Evolutionary conservation across 1,140 invertebrate species (phyloP).

Genomic region (Caenorhabditis latens): DNA sequence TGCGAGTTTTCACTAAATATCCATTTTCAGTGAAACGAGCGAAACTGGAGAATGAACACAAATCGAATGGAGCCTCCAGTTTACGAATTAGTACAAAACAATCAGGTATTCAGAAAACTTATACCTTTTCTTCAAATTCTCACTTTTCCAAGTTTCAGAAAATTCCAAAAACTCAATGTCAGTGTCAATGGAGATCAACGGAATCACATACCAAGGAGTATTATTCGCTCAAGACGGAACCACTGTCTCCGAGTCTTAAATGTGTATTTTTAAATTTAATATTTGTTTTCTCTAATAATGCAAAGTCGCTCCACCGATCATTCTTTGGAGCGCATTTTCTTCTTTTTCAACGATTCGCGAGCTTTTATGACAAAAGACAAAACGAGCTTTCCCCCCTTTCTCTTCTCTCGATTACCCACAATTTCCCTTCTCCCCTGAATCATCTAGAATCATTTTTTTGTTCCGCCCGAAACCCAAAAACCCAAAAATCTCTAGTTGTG

Average conservation of each 20-base stretch:
- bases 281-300: not conserved
- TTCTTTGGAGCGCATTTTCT: constrained; percentile 22
- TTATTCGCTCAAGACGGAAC: constrained; percentile 27
- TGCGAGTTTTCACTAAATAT: too few relatives aligned
- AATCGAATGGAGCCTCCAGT: constrained; percentile 14
- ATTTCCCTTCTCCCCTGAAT: not conserved
- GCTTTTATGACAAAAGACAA: constrained; percentile 51
- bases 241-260: not conserved
- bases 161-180: constrained; percentile 84
- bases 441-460: not conserved
- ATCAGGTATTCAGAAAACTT: not conserved
- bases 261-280: not conserved
- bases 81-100: constrained; percentile 8
- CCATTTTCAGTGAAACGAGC: constrained; percentile 54
- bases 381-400: constrained; percentile 27
- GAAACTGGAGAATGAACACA: constrained; percentile 31
- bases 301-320: not conserved
- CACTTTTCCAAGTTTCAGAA: constrained; percentile 80
- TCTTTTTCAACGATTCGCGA: constrained; percentile 35
- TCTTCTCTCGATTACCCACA: not conserved
- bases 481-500: constrained; percentile 51
- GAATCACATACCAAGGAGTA: constrained; percentile 81
- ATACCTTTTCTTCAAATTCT: not conserved
- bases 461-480: not conserved
- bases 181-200: constrained; percentile 96